Evolutionary conservation across 2,797 vertebrate genomes (phyloP).

Genomic region (Gobionotothen gibberifrons): DNA sequence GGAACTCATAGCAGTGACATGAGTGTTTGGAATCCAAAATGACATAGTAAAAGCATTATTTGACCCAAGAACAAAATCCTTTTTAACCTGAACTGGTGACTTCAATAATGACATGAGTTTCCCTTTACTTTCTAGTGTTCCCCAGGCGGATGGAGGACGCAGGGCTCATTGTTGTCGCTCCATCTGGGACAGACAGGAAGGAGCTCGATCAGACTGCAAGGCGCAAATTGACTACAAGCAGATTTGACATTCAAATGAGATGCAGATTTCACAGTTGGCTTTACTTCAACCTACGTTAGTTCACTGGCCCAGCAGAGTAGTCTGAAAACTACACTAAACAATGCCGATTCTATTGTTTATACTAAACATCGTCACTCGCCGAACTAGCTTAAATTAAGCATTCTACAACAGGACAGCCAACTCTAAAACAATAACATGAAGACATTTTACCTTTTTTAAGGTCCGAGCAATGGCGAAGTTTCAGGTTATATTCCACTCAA

Average conservation of each 20-base stretch:
- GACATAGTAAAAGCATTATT: neutral
- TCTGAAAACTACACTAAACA: neutral
- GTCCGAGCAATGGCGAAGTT: conserved; percentile 24
- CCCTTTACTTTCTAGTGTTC: neutral
- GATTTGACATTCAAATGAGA: conserved; percentile 73
- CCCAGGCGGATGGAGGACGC: conserved; percentile 17
- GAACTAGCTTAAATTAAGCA: neutral
- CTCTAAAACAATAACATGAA: conserved; percentile 7
- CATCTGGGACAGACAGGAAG: conserved; percentile 39
- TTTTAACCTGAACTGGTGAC: neutral
- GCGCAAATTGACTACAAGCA: conserved; percentile 50
- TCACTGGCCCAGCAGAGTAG: neutral
- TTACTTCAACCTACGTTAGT: neutral
- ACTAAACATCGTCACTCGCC: neutral
- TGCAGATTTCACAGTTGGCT: conserved; percentile 60
- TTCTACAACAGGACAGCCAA: neutral
- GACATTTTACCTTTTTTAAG: conserved; percentile 49
- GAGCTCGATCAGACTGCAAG: conserved; percentile 20
- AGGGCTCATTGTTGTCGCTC: conserved; percentile 43
- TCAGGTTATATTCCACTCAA: conserved; percentile 46
- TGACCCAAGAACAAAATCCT: accelerated
- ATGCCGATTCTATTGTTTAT: too few species aligned
- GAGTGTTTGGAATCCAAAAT: neutral
- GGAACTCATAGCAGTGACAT: too few species aligned
- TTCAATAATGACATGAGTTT: neutral